Base-by-base conservation (phyloP, 2,888 invertebrate genomes). In the Tolmerus cingulatus region DNA sequence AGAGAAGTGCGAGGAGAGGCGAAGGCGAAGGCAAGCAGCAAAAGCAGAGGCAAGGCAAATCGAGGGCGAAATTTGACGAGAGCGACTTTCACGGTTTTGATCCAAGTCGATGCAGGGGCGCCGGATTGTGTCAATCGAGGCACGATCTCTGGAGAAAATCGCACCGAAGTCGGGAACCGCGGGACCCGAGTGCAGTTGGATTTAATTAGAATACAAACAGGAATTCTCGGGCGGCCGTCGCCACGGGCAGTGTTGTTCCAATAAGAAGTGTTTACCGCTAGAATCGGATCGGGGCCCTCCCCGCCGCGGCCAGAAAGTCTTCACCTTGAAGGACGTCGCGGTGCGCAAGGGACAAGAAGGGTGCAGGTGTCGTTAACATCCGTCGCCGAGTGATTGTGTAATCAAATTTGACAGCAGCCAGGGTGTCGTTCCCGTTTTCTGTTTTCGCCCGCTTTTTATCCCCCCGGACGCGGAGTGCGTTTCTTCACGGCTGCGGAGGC, bases 341-440 rank as follows among this genome's bases (percentile, higher is more conserved):
- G 46, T 79, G 79, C 79, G 79, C 79, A 79, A 46, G 79, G 51
- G 12, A 27, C 51, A 79, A 66, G 66, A 66, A 79, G 79, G 79
- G 79, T 79, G 79, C 79, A 79, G 79, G 79, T 79, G 79, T 46
- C 79, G 51, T 79, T 79, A 79, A 79, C 79, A 79, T 51, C 51
- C 16, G 46, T 27, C 23, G 46, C 79, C 79, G 27, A 79, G 79
- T 79, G 79, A 79, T 79, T 79, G 79, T 79, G 79, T 79, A 79
- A 79, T 79, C 79, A 51, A 27, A 27, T 79, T 79, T 79, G 79
- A 79, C 79, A 46, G 51, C 27, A 46, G 51, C 27, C 51, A 12
- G 46, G 30, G 51, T 79, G 16, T n/a, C 51, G 51, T 79, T 30
- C 51, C n/a, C 51, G 51, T 79, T 51, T 43, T 51, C 51, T 79